These are phyloP conservation scores for Aurelia aurita complex sp. Pacific DNA, from an alignment of 30 jellyfish, hydroid and myxozoan genomes.

Conservation along the genomic window DNA sequence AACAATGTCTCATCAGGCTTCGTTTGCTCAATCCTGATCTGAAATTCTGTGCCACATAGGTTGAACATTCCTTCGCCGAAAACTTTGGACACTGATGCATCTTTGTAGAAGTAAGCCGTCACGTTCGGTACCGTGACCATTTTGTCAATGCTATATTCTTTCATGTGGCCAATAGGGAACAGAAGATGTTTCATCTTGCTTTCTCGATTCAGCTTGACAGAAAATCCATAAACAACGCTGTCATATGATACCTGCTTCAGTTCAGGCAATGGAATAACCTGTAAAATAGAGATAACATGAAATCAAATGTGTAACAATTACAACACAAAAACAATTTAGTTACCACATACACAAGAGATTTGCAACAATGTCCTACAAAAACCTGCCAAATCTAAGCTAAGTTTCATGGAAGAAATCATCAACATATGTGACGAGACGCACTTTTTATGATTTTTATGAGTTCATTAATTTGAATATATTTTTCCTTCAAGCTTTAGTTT, in stretches of 20 bases:
- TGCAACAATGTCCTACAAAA: no score
- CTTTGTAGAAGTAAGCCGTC: slow-evolving; percentile 42
- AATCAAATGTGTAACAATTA: no score
- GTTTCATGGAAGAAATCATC: no score
- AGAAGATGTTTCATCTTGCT: slow-evolving; percentile 22
- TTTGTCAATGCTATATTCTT: slow-evolving; percentile 40
- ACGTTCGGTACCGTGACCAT: slow-evolving; percentile 52
- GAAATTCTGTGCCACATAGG: slow-evolving; percentile 65
- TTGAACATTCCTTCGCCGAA: slow-evolving; percentile 72
- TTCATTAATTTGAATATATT: no score
- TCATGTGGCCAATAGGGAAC: slow-evolving; percentile 45
- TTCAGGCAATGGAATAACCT: slow-evolving; percentile 37
- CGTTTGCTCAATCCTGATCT: slow-evolving; percentile 62
- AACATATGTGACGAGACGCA: no score
- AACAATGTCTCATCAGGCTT: slow-evolving; percentile 53
- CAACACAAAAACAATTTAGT: no score
- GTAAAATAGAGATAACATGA: no score
- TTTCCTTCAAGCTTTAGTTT: no score
- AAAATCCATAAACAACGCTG: slow-evolving; percentile 36
- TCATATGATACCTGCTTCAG: slow-evolving; percentile 25
- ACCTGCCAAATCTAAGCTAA: no score
- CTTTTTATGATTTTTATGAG: no score
- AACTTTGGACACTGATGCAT: slow-evolving; percentile 11
- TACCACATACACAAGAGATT: no score
- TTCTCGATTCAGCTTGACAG: slow-evolving; percentile 35